Percentiles rank a stretch among this genome's conserved stretches.
These are phyloP conservation scores for Heliconius cydno DNA, from an alignment of 2,888 invertebrate species.

Conservation along the genomic window DNA sequence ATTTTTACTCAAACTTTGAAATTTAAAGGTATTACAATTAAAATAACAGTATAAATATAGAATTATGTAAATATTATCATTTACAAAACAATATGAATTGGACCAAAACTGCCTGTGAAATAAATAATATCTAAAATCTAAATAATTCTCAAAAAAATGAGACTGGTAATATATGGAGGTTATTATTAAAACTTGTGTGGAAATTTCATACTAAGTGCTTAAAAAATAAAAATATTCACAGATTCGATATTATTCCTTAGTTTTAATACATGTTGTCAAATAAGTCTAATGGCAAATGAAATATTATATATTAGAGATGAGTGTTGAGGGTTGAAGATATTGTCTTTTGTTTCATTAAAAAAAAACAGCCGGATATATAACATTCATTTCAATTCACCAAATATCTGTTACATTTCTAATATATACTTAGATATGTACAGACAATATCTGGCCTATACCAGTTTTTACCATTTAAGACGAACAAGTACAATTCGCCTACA, in stretches of 20 bases:
- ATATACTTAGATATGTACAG: too few relatives aligned
- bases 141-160: conserved; percentile 1
- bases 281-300: too few relatives aligned
- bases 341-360: too few relatives aligned
- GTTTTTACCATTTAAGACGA: conserved; percentile 9
- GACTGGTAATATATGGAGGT: not conserved
- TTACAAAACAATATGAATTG: conserved; percentile 9
- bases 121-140: conserved; percentile 6
- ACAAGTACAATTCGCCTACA: conserved; percentile 30
- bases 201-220: not conserved
- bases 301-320: too few relatives aligned
- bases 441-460: not conserved
- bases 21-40: not conserved
- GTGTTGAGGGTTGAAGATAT: too few relatives aligned
- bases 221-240: conserved; percentile 1
- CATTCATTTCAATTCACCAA: too few relatives aligned
- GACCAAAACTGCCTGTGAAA: conserved; percentile 23
- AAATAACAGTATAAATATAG: not conserved
- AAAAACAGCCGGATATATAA: too few relatives aligned
- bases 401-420: not conserved
- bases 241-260: not conserved
- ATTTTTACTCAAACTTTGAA: not conserved
- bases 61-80: conserved; percentile 2
- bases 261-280: not conserved
- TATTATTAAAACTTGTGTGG: not conserved